Evolutionary conservation across 2,888 invertebrate genomes (phyloP).

Genomic region (Phengaris arion): DNA sequence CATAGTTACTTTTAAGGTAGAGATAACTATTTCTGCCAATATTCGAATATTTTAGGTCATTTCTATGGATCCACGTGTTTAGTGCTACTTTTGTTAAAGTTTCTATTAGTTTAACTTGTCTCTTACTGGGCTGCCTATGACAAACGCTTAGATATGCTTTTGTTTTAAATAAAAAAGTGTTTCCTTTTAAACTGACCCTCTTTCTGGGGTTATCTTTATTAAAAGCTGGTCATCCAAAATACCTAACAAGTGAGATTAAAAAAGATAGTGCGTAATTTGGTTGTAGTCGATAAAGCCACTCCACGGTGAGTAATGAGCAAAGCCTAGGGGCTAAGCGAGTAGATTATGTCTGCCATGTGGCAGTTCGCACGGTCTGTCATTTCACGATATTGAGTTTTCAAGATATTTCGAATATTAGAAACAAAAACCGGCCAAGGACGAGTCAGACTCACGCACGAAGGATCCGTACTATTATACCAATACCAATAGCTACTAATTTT

Average conservation of each 20-base stretch:
- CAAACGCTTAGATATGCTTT: background rate
- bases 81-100: too few relatives aligned
- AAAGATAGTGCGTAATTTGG: conserved; percentile 54
- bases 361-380: conserved; percentile 64
- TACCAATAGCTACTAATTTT: too few relatives aligned
- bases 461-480: too few relatives aligned
- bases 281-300: conserved; percentile 59
- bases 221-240: conserved; percentile 14
- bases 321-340: conserved; percentile 61
- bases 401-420: conserved; percentile 54
- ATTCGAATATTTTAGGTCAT: too few relatives aligned
- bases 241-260: conserved; percentile 41
- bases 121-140: too few relatives aligned
- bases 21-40: too few relatives aligned
- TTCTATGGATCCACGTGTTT: too few relatives aligned
- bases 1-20: background rate
- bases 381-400: conserved; percentile 52
- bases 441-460: too few relatives aligned
- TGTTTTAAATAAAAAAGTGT: background rate
- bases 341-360: conserved; percentile 58
- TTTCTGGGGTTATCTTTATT: background rate
- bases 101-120: too few relatives aligned
- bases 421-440: too few relatives aligned
- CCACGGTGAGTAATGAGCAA: conserved; percentile 66
- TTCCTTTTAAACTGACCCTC: background rate